A percentile compares a stretch with the other conserved stretches of the same genome.
Conservation (phyloP, 1,140 invertebrate genomes). For the Drosophila watanabei region DNA sequence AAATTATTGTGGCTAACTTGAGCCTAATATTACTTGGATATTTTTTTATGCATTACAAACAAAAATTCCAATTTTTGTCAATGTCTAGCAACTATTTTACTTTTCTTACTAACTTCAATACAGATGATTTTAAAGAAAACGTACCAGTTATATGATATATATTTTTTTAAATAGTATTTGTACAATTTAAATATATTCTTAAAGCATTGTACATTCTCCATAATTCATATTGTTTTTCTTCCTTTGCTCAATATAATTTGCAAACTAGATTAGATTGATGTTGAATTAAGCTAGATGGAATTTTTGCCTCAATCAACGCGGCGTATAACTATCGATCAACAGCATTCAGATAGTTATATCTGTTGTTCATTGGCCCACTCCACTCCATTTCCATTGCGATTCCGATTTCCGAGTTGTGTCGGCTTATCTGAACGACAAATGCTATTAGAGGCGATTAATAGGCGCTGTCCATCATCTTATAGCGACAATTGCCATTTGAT, state of each 20-base stretch:
- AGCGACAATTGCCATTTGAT: slow-evolving; percentile 72
- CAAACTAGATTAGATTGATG: slow-evolving; percentile 7
- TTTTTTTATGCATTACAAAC: too few species aligned
- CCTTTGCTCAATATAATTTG: not conserved
- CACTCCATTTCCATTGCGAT: slow-evolving; percentile 32
- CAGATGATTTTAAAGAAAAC: too few species aligned
- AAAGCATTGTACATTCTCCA: not conserved
- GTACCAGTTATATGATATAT: too few species aligned
- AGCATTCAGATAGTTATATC: slow-evolving; percentile 19
- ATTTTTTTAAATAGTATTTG: too few species aligned
- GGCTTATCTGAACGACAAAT: slow-evolving; percentile 77
- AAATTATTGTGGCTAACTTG: too few species aligned
- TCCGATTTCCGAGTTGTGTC: slow-evolving; percentile 49
- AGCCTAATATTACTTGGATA: too few species aligned
- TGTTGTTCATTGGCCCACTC: slow-evolving; percentile 17
- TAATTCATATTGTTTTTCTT: not conserved
- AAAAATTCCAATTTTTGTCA: too few species aligned
- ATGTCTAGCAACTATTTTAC: too few species aligned
- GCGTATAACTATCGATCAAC: slow-evolving; percentile 10
- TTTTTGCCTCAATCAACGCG: slow-evolving; percentile 5
- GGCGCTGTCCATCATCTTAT: slow-evolving; percentile 81
- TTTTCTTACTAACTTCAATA: too few species aligned
- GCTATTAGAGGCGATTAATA: slow-evolving; percentile 84
- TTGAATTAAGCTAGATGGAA: not conserved
- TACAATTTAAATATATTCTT: not conserved